These are phyloP conservation scores for Drosophila punjabiensis DNA, from an alignment of 1,140 invertebrate species.

Conservation along the genomic window DNA sequence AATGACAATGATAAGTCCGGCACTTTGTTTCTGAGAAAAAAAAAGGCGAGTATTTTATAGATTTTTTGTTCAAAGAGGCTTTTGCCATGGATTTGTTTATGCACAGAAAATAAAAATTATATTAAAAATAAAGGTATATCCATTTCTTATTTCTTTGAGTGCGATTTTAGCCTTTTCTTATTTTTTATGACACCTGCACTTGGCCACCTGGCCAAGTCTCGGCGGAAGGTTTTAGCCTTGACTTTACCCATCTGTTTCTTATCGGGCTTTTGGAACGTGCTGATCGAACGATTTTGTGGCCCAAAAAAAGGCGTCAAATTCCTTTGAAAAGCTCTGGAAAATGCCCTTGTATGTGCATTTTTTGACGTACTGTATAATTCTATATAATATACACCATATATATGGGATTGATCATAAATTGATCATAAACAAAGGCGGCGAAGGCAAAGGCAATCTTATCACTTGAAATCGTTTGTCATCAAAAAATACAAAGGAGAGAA, in stretches of 20 bases:
- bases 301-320: slow-evolving; percentile 4
- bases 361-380: slow-evolving; percentile 1
- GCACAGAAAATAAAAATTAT: too few relatives aligned
- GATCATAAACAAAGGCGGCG: slow-evolving; percentile 41
- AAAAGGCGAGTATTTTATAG: slow-evolving; percentile 9
- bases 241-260: slow-evolving; percentile 22
- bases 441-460: slow-evolving; percentile 58
- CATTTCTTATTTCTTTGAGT: not conserved
- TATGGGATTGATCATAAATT: slow-evolving; percentile 37
- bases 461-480: slow-evolving; percentile 19
- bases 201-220: too few relatives aligned
- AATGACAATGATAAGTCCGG: slow-evolving; percentile 28
- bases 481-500: slow-evolving; percentile 3
- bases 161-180: slow-evolving; percentile 21
- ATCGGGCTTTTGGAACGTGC: slow-evolving; percentile 25
- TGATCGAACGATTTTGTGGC: slow-evolving; percentile 20
- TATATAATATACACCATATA: slow-evolving; percentile 7
- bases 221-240: slow-evolving; percentile 29
- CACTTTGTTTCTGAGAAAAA: slow-evolving; percentile 13
- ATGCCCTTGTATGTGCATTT: slow-evolving; percentile 29
- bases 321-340: not conserved
- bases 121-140: too few relatives aligned
- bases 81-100: too few relatives aligned
- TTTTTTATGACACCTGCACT: too few relatives aligned
- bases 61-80: not conserved